Evolutionary conservation across 2,113 vertebrate species (phyloP).

Genomic region (Salvelinus namaycush): DNA sequence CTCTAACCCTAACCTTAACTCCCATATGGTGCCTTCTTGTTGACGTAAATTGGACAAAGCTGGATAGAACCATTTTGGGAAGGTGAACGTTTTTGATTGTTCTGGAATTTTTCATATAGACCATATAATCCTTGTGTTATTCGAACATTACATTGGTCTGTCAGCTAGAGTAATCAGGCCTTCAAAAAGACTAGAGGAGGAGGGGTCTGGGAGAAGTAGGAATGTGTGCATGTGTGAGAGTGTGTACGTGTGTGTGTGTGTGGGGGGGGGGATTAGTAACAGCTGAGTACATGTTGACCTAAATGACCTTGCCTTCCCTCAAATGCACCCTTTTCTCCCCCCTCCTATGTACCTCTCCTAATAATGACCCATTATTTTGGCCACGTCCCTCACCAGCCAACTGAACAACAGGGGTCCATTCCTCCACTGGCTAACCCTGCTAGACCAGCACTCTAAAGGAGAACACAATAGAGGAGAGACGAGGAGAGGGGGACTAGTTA

Average conservation of each 20-base stretch:
- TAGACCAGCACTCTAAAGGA: background rate
- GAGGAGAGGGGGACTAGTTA: background rate
- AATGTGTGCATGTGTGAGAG: background rate
- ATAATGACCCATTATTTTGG: slow-evolving; percentile 10
- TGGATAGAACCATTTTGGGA: too few species aligned
- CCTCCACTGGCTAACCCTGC: background rate
- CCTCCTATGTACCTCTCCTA: slow-evolving; percentile 1
- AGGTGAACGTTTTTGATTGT: too few species aligned
- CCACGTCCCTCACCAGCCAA: slow-evolving; percentile 2
- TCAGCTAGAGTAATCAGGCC: too few species aligned
- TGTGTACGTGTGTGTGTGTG: background rate
- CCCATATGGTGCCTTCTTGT: too few species aligned
- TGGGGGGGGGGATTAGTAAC: slow-evolving; percentile 29
- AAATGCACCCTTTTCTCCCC: background rate
- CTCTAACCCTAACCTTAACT: too few species aligned
- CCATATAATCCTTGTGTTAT: too few species aligned
- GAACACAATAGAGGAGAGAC: background rate
- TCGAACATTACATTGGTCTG: too few species aligned
- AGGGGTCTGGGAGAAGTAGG: background rate
- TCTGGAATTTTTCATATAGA: too few species aligned
- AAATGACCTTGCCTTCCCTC: slow-evolving; percentile 15
- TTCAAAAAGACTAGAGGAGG: background rate
- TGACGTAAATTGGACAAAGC: too few species aligned
- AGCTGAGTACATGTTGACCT: slow-evolving; percentile 49
- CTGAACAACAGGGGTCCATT: slow-evolving; percentile 13